Base-by-base conservation (phyloP, 2,113 vertebrate species). In the Rhinoptilus africanus region DNA sequence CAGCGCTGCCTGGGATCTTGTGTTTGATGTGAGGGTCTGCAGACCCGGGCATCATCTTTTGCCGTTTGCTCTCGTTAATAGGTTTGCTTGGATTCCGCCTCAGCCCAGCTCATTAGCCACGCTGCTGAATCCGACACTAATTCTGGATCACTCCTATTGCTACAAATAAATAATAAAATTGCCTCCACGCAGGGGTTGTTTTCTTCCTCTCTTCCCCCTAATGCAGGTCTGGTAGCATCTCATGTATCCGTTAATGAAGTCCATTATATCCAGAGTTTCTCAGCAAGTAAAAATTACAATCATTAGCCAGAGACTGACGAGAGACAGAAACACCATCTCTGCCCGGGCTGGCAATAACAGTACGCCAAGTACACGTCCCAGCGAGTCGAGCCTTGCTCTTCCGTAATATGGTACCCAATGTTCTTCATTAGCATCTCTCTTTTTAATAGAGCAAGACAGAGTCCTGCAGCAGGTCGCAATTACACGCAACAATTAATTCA, bases 341-440 rank as follows among this genome's bases (percentile, higher is more conserved):
- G 57, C 81, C 60, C 4, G 0, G 91, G 82, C 78, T 86, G 74
- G 94, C 87, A 51, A 32, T 62, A 84, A 75, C 72, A 75, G 95
- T 4, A 94, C 76, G 15, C 56, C 90, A n/a, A 86, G 95, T 54
- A 53, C 78, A 30, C 8, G 9, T 92, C 81, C 47, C 0, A 28
- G 83, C 7, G 43, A 86, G 53, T 16, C 2, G 8, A 94, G 73
- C 76, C 48, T 16, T 10, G 67, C 89, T 90, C 89, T 74, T 72
- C 83, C 5, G 5, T 88, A 30, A 51, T 18, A 6, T 13, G 80
- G 95, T 62, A 97, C 97, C 94, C 86, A 96, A 93, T 96, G 97
- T 96, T 97, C 97, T 92, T 93, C 92, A 97, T 97, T 93, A 97
- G 95, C 92, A 96, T 87, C 72, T 45, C 54, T 12, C 26, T 75